Evolutionary conservation across 2,888 invertebrate species (phyloP).

Genomic region (Thysanoteuthis rhombus): DNA sequence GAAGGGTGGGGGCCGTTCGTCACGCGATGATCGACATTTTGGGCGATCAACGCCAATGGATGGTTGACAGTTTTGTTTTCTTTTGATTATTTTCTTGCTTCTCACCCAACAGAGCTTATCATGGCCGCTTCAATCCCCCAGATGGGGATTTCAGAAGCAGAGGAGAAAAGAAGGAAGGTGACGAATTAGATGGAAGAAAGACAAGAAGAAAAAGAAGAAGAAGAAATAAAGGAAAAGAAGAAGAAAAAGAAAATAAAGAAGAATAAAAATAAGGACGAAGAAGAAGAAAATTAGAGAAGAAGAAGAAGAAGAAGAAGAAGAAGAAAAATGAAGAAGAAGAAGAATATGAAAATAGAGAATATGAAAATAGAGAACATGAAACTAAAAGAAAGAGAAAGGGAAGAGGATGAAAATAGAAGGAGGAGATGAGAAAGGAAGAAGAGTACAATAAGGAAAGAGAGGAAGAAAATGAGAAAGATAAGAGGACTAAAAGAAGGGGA

Average conservation of each 20-base stretch:
- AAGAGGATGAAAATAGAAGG: fast-evolving
- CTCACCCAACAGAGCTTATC: not conserved
- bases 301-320: not conserved
- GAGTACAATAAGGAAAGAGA: not conserved
- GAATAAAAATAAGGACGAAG: fast-evolving
- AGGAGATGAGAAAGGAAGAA: fast-evolving
- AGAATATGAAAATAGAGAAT: no score
- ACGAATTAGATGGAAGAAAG: not conserved
- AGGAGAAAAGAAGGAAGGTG: not conserved
- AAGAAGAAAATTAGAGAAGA: not conserved
- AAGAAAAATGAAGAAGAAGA: not conserved
- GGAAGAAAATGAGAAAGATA: not conserved
- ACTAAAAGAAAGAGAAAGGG: fast-evolving
- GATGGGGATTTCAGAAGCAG: no score
- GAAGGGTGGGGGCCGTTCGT: not conserved
- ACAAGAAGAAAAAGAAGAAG: not conserved
- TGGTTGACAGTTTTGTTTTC: not conserved
- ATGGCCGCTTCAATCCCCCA: no score
- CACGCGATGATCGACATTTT: not conserved
- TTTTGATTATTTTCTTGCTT: not conserved
- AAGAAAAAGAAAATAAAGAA: not conserved
- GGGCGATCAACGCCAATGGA: not conserved
- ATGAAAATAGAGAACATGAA: fast-evolving
- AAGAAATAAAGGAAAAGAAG: not conserved
- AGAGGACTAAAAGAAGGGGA: not conserved